Base-by-base conservation (phyloP, 2,797 vertebrate species). In the Ceryle rudis region DNA sequence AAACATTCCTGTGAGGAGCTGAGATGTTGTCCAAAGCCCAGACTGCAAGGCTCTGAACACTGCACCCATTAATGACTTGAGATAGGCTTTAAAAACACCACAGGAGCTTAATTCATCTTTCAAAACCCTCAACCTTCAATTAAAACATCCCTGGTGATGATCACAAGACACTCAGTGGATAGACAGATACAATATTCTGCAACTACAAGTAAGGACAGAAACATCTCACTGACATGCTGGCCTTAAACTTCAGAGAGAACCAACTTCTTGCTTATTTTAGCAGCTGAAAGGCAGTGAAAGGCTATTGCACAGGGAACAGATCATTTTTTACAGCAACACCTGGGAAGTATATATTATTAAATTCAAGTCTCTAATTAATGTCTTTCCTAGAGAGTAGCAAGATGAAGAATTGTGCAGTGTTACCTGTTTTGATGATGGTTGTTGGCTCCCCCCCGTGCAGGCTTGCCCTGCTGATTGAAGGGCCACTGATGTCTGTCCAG, bases 401-500 rank as follows among this genome's bases (percentile, higher is more conserved):
- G 49, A 72, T 9, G 20, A 92, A 90, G 6, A 93, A 67, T 65
- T 42, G 55, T 35, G 14, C 62, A 33, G 21, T 52, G 18, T 87
- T 90, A 98, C 99, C 99, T 98, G 99, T 98, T 95, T 91, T 98
- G 77, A 99, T 98, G 91, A 99, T 97, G 11, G 95, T 87, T 15
- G 96, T 81, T 49, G 99, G 98, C 44, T 99, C 99, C 33, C 99
- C 99, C 0, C 99, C 99, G 28, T 98, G 97, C 41, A 99, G 97
- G 80, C 97, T 99, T 82, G 98, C 99, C 86, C 98, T 99, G 97
- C 98, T 99, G 91, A 99, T 99, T 0, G 99, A 98, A n/a, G 98
- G 99, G 11, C 98, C 98, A 1, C 98, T 98, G 97, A 99, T 99
- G 90, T 99, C 99, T 4, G 99, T 99, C 99, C 99, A 99, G 95